These are phyloP conservation scores for Helicoverpa zea DNA, from an alignment of 1,140 invertebrate species.

Conservation along the genomic window DNA sequence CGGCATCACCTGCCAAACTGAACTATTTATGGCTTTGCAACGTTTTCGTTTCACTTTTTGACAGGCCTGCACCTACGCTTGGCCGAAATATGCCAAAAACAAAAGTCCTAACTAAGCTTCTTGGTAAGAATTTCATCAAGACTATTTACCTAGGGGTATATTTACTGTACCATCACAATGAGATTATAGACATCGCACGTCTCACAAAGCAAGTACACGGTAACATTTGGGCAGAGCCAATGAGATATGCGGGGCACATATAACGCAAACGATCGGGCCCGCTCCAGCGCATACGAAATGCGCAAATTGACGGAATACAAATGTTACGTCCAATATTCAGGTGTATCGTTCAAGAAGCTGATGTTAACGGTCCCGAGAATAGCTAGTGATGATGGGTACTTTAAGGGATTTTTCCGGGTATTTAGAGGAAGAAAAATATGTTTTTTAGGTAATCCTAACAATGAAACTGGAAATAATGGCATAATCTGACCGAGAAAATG, in stretches of 20 bases:
- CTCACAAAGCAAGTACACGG: conserved; percentile 14
- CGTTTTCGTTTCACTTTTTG: no score
- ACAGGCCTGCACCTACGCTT: no score
- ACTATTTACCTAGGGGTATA: not conserved
- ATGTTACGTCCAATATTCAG: conserved; percentile 55
- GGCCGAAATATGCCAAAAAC: no score
- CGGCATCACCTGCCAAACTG: no score
- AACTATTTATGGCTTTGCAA: no score
- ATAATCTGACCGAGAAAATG: no score
- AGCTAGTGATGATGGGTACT: conserved; percentile 2
- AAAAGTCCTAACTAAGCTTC: no score
- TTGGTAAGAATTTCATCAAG: no score
- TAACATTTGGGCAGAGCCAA: conserved; percentile 45
- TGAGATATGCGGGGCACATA: conserved; percentile 75
- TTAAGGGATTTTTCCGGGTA: not conserved
- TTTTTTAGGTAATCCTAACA: no score
- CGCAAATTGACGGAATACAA: conserved; percentile 80
- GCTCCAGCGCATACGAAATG: conserved; percentile 76
- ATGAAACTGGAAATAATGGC: no score
- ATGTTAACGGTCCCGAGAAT: conserved; percentile 7
- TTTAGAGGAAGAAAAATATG: no score
- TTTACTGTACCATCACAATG: not conserved
- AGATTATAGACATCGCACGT: conserved; percentile 32
- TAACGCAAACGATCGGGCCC: conserved; percentile 70
- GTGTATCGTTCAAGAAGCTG: conserved; percentile 42